Evolutionary conservation across 2,888 invertebrate genomes (phyloP).

Genomic region (Euspilapteryx auroguttella): DNA sequence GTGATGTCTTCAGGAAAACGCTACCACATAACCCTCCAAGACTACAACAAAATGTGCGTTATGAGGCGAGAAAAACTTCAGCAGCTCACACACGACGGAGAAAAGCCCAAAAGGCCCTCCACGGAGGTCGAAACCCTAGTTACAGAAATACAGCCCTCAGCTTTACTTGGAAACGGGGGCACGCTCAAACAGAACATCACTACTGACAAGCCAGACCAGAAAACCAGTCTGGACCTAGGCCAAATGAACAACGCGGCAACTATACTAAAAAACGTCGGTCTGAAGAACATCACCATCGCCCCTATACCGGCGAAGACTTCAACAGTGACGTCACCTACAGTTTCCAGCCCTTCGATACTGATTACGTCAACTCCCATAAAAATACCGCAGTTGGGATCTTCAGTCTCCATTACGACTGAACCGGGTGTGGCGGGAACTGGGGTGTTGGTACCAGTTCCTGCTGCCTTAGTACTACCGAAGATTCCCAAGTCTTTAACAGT

Average conservation of each 20-base stretch:
- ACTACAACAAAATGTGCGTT: constrained; percentile 79
- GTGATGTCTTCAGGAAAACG: constrained; percentile 78
- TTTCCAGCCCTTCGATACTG: constrained; percentile 24
- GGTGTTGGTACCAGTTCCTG: constrained; percentile 19
- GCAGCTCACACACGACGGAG: constrained; percentile 58
- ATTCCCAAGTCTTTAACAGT: constrained; percentile 82
- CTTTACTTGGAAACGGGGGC: constrained; percentile 40
- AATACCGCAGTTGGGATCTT: constrained; percentile 29
- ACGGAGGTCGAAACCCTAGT: constrained; percentile 14
- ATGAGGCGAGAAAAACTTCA: constrained; percentile 68
- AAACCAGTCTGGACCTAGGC: constrained; percentile 16
- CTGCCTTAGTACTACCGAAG: constrained; percentile 65
- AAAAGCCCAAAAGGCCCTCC: constrained; percentile 19
- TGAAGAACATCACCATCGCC: constrained; percentile 53
- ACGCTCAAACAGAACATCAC: constrained; percentile 26
- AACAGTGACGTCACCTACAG: constrained; percentile 31
- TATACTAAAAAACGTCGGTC: constrained; percentile 46
- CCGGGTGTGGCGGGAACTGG: constrained; percentile 17
- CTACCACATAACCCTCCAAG: constrained; percentile 76
- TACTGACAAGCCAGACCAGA: constrained; percentile 14
- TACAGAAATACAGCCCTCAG: constrained; percentile 37
- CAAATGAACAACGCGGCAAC: constrained; percentile 38
- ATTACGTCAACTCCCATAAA: constrained; percentile 29
- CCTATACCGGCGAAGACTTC: constrained; percentile 41
- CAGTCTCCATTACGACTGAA: constrained; percentile 33